Evolutionary conservation across 2,888 invertebrate genomes (phyloP).

Genomic region (Acleris holmiana): DNA sequence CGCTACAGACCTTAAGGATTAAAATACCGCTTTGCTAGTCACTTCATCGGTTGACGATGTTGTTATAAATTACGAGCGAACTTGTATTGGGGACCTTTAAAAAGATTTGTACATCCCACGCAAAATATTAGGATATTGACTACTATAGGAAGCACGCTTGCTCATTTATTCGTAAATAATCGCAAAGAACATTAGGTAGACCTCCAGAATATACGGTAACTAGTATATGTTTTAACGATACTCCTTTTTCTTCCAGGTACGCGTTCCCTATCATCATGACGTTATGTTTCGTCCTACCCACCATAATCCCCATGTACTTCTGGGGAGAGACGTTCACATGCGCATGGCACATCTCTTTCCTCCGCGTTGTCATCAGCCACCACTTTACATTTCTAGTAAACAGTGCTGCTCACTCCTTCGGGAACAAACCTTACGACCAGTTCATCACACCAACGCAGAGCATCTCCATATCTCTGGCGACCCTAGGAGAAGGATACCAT

Average conservation of each 20-base stretch:
- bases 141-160: no score
- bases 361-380: slow-evolving; percentile 90
- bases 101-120: no score
- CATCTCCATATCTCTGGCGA: slow-evolving; percentile 9
- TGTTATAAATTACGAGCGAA: no score
- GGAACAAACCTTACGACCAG: slow-evolving; percentile 95
- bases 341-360: slow-evolving; percentile 90
- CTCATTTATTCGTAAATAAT: no score
- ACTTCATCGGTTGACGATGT: no score
- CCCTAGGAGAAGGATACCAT: slow-evolving; percentile 89
- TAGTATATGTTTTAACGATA: no score
- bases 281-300: slow-evolving; percentile 85
- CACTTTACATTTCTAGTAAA: slow-evolving; percentile 97
- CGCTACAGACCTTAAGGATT: no score
- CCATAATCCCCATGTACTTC: slow-evolving; percentile 89
- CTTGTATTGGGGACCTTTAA: no score
- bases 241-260: slow-evolving; percentile 2
- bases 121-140: no score
- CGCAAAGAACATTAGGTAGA: no score
- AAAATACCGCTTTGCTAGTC: no score
- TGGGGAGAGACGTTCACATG: slow-evolving; percentile 90
- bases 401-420: slow-evolving; percentile 96
- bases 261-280: background rate
- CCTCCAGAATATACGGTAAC: no score
- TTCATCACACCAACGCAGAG: slow-evolving; percentile 58